Evolutionary conservation across 2,113 vertebrate species (phyloP).

Genomic region (Etheostoma cragini): DNA sequence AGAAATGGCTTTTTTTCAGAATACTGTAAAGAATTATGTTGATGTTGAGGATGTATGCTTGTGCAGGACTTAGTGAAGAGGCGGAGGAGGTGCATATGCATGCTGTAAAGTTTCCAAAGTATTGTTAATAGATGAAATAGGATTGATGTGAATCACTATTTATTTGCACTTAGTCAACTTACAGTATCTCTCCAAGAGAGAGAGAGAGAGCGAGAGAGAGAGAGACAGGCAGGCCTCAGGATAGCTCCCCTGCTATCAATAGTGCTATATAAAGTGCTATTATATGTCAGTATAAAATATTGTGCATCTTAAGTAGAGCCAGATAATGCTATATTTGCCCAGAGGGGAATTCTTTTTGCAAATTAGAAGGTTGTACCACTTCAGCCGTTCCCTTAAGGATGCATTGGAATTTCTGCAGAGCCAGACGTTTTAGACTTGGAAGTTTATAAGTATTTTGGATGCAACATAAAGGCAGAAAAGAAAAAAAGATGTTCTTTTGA

Average conservation of each 20-base stretch:
- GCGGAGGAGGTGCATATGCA: neutral
- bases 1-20: slow-evolving; percentile 17
- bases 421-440: slow-evolving; percentile 14
- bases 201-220: slow-evolving; percentile 2
- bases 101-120: neutral
- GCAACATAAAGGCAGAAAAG: slow-evolving; percentile 22
- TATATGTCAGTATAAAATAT: slow-evolving; percentile 33
- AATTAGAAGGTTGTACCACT: slow-evolving; percentile 60
- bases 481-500: slow-evolving; percentile 23
- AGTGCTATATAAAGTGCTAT: slow-evolving; percentile 9
- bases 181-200: slow-evolving; percentile 11
- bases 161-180: slow-evolving; percentile 25
- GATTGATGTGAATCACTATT: slow-evolving; percentile 9
- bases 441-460: slow-evolving; percentile 53
- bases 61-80: neutral
- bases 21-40: neutral
- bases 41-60: neutral
- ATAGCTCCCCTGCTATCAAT: slow-evolving; percentile 24
- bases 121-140: neutral
- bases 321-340: slow-evolving; percentile 54
- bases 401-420: slow-evolving; percentile 27
- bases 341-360: slow-evolving; percentile 50
- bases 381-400: slow-evolving; percentile 18
- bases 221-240: slow-evolving; percentile 25
- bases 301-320: slow-evolving; percentile 12